Evolutionary conservation across 2,797 vertebrate species (phyloP).

Genomic region (Kryptopterus vitreolus): DNA sequence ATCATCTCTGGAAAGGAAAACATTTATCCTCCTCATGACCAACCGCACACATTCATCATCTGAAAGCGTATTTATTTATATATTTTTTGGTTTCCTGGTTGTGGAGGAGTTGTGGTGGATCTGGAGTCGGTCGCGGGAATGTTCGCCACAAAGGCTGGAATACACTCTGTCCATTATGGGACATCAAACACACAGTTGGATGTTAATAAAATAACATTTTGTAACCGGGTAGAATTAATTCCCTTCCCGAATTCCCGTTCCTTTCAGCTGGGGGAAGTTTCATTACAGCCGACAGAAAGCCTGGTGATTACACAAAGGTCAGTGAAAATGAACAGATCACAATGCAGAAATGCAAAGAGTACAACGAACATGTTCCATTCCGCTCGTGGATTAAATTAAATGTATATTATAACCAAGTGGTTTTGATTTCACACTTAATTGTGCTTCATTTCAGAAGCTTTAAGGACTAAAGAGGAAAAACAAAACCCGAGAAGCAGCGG

Average conservation of each 20-base stretch:
- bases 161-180: background rate
- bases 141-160: background rate
- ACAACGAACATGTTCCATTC: background rate
- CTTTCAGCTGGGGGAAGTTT: background rate
- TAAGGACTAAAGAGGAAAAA: constrained; percentile 69
- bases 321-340: background rate
- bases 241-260: no score
- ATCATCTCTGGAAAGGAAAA: background rate
- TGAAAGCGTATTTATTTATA: no score
- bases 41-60: background rate
- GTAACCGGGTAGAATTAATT: background rate
- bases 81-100: no score
- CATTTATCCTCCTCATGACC: background rate
- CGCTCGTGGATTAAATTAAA: no score
- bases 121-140: background rate
- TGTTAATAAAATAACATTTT: background rate
- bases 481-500: constrained; percentile 5
- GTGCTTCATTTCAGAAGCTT: constrained; percentile 74
- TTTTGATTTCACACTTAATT: background rate
- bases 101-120: background rate
- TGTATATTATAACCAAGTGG: background rate
- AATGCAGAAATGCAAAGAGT: background rate
- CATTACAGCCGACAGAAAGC: no score
- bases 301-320: background rate
- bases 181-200: background rate